These are phyloP conservation scores for Salvelinus alpinus DNA, from an alignment of 2,113 vertebrate genomes.

Conservation along the genomic window DNA sequence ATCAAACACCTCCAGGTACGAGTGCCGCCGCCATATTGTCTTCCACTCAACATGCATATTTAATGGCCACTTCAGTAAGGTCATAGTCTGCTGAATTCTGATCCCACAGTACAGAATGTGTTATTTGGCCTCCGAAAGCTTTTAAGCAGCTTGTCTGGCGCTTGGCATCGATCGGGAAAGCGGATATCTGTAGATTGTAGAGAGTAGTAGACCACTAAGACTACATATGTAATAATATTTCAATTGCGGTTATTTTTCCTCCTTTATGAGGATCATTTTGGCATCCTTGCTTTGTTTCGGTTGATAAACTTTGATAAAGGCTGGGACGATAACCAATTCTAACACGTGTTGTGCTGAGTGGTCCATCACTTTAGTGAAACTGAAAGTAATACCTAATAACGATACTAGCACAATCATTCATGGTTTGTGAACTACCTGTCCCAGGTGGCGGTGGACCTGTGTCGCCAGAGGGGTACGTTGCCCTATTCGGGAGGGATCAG, in stretches of 20 bases:
- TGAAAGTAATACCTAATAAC: no score
- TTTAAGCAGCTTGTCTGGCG: conserved; percentile 15
- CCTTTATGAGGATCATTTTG: neutral
- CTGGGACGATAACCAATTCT: neutral
- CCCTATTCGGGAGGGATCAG: conserved; percentile 59
- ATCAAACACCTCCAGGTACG: conserved; percentile 82
- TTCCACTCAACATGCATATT: neutral
- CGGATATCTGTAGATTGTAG: neutral
- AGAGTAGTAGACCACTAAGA: neutral
- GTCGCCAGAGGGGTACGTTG: conserved; percentile 72
- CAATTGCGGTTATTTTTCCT: neutral
- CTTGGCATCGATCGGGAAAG: neutral
- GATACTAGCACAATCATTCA: no score
- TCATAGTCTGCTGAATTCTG: neutral
- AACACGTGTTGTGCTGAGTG: neutral
- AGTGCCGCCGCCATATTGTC: neutral
- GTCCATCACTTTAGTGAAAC: no score
- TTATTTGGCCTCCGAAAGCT: conserved; percentile 1
- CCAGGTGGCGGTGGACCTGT: conserved; percentile 78
- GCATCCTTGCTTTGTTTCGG: neutral
- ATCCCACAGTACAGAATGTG: conserved; percentile 1
- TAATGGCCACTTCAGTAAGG: neutral
- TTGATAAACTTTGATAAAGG: neutral
- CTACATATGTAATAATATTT: conserved; percentile 3
- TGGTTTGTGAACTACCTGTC: neutral